Conservation (phyloP, 1,140 invertebrate genomes). For the Battus philenor region DNA sequence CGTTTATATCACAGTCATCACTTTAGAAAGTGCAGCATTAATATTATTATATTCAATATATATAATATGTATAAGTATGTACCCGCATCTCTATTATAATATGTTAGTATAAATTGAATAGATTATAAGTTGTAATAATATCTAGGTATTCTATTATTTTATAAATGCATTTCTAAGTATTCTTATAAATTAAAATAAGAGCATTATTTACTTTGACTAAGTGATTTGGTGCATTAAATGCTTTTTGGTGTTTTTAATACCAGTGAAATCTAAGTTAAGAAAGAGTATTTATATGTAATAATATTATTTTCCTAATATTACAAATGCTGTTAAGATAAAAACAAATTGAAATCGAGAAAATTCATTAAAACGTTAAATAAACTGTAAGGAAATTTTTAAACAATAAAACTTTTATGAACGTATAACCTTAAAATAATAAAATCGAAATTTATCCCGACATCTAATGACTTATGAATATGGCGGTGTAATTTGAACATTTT, state of each 20-base stretch:
- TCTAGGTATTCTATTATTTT: conserved; percentile 7
- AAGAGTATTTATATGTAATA: conserved; percentile 5
- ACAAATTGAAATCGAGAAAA: too few relatives aligned
- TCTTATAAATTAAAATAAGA: conserved; percentile 12
- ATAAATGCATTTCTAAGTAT: conserved; percentile 11
- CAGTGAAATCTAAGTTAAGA: conserved; percentile 17
- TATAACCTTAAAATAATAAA: too few relatives aligned
- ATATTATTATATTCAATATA: conserved; percentile 30
- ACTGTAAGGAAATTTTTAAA: too few relatives aligned
- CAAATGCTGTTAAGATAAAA: too few relatives aligned
- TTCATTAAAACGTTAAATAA: too few relatives aligned
- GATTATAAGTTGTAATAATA: conserved; percentile 20
- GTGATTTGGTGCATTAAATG: conserved; percentile 31
- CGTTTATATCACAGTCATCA: conserved; percentile 73
- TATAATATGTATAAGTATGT: conserved; percentile 28
- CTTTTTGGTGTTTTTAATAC: conserved; percentile 21
- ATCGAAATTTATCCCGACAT: too few relatives aligned
- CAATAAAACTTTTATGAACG: too few relatives aligned
- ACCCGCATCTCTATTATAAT: conserved; percentile 21
- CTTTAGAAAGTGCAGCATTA: conserved; percentile 64
- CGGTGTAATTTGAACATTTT: too few relatives aligned
- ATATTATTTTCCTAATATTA: too few relatives aligned
- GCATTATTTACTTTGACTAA: conserved; percentile 22
- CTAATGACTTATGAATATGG: too few relatives aligned
- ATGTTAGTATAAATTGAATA: conserved; percentile 28